These are phyloP conservation scores for Macrocentrus cingulum DNA, from an alignment of 1,140 invertebrate species.

Conservation along the genomic window DNA sequence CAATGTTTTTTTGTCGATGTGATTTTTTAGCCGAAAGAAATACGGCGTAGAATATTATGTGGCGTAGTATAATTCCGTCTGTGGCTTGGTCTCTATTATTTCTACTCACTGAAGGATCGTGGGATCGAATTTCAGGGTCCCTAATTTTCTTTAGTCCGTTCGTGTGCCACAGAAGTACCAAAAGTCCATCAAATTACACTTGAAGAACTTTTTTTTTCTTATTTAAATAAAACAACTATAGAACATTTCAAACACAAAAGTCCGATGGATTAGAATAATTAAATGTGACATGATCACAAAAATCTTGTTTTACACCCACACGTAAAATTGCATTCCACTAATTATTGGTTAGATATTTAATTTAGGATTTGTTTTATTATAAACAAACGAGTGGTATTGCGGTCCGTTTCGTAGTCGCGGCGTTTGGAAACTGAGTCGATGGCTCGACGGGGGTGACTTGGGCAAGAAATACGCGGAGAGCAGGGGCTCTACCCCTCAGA, in stretches of 20 bases:
- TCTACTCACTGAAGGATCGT: slow-evolving; percentile 28
- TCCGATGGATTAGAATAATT: no score
- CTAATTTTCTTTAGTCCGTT: slow-evolving; percentile 22
- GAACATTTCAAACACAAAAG: no score
- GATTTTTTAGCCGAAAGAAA: not conserved
- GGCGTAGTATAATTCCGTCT: slow-evolving; percentile 6
- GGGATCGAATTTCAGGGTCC: slow-evolving; percentile 35
- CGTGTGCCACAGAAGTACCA: slow-evolving; percentile 1
- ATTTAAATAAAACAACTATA: no score
- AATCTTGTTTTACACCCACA: no score
- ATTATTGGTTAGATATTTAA: not conserved
- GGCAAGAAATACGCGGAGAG: slow-evolving; percentile 35
- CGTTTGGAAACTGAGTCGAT: slow-evolving; percentile 57
- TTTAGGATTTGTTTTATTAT: not conserved
- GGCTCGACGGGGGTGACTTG: slow-evolving; percentile 54
- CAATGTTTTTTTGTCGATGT: not conserved
- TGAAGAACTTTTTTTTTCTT: no score
- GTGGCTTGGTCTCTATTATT: slow-evolving; percentile 9
- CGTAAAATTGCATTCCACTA: no score
- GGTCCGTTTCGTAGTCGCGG: slow-evolving; percentile 55
- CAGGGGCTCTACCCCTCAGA: slow-evolving; percentile 43
- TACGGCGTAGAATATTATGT: not conserved
- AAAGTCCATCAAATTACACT: no score
- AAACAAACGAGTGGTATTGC: not conserved
- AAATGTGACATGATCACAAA: no score